Evolutionary conservation across 2,797 vertebrate species (phyloP), one percentile per base, ranked within the genome.

Genomic region (Sebastes steindachneri): DNA sequence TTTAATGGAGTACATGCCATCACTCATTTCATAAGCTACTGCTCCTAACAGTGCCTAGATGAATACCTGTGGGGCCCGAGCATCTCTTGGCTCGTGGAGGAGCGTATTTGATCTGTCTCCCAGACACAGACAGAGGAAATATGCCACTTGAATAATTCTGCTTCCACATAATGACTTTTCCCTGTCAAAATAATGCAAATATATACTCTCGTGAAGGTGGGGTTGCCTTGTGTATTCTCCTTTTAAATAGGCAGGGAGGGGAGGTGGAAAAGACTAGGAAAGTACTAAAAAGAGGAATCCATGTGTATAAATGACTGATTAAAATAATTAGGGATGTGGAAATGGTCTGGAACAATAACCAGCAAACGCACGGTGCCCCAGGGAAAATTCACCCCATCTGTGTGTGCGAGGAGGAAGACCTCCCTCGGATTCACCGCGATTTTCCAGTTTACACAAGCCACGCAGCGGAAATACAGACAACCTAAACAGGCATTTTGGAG

Each of bases 261-360:
- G 5, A 79, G 55, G 35, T 54, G 37, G 37, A 73, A 80, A 65
- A 59, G 69, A 29, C 57, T 17, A 5, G 26, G 60, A 64, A 68
- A 68, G 15, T 70, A 51, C 81, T 79, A 79, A 90, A 85, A 73
- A 82, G 80, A 84, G 74, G 81, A 91, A 88, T 73, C 80, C 92
- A 91, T 79, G 92, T 88, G 87, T 91, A 85, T 90, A 93, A 95
- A 93, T 80, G 84, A 86, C 86, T 90, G 92, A 93, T 92, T 92
- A 87, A 88, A 92, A 90, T 91, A 93, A 94, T 94, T 90, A 91
- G 88, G 69, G 83, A 86, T 75, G 90, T 91, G 90, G 88, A 94
- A 94, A 94, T 92, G 91, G 90, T 92, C 74, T 93, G 93, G 93
- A 94, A 94, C 89, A 92, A 92, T 93, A 92, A 94, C 92, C 92